These are phyloP conservation scores for Poliocrania exsul DNA, from an alignment of 2,797 vertebrate species.

Conservation along the genomic window DNA sequence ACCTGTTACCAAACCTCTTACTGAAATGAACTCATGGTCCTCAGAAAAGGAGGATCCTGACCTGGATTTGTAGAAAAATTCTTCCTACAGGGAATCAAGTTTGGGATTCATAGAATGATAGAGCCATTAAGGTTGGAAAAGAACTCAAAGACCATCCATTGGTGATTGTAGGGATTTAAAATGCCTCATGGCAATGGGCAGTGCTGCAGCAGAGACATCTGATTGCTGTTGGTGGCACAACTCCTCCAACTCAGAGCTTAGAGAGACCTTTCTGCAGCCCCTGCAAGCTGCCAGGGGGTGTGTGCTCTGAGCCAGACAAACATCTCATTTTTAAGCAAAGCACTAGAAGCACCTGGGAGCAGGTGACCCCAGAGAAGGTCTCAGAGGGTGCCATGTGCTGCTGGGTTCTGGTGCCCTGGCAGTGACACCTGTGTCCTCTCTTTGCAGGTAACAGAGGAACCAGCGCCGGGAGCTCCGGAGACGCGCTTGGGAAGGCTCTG, in stretches of 20 bases:
- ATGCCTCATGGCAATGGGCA: rapidly evolving
- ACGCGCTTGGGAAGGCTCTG: slow-evolving; percentile 97
- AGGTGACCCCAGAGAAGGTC: neutral
- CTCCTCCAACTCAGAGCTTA: neutral
- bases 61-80: neutral
- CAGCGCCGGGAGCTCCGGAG: slow-evolving; percentile 93
- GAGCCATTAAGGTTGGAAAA: neutral
- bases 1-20: neutral
- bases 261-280: neutral
- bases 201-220: neutral
- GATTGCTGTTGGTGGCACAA: neutral
- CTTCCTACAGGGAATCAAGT: neutral
- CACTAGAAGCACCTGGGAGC: neutral
- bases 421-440: neutral
- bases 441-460: slow-evolving; percentile 88
- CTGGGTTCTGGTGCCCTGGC: neutral
- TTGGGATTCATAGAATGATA: neutral
- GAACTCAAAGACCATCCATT: rapidly evolving
- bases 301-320: neutral
- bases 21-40: neutral
- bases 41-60: neutral
- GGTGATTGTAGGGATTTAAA: neutral
- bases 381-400: neutral
- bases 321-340: neutral
- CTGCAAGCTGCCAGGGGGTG: rapidly evolving